These are phyloP conservation scores for Rhamnusium bicolor DNA, from an alignment of 2,888 invertebrate species.

Conservation along the genomic window DNA sequence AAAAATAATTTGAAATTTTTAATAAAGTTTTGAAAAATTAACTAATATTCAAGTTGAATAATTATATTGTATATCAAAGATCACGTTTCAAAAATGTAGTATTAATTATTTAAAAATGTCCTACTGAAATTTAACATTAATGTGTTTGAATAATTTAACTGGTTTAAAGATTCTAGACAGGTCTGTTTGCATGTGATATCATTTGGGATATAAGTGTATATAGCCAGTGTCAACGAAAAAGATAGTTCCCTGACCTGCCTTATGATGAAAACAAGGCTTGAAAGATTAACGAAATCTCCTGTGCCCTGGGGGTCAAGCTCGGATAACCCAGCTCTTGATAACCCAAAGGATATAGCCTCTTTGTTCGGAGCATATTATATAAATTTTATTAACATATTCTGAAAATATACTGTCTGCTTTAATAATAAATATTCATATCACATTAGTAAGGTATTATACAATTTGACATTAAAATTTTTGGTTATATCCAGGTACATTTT, in stretches of 20 bases:
- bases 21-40: too few relatives aligned
- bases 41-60: too few relatives aligned
- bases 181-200: neutral
- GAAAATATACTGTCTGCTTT: neutral
- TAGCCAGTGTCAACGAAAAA: neutral
- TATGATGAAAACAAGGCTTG: slow-evolving; percentile 4
- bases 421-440: neutral
- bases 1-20: too few relatives aligned
- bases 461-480: too few relatives aligned
- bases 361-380: neutral
- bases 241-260: neutral
- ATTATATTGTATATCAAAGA: too few relatives aligned
- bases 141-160: neutral
- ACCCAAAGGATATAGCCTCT: neutral
- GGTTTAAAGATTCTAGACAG: neutral
- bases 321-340: neutral
- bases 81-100: too few relatives aligned
- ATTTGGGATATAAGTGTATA: slow-evolving; percentile 9
- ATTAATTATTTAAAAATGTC: too few relatives aligned
- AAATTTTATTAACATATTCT: neutral
- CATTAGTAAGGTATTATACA: too few relatives aligned
- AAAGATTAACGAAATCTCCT: slow-evolving; percentile 21
- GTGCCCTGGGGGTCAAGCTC: neutral
- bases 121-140: too few relatives aligned
- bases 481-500: too few relatives aligned